Conservation (phyloP, 2,888 invertebrate genomes). For the Gymnosoma rotundatum region DNA sequence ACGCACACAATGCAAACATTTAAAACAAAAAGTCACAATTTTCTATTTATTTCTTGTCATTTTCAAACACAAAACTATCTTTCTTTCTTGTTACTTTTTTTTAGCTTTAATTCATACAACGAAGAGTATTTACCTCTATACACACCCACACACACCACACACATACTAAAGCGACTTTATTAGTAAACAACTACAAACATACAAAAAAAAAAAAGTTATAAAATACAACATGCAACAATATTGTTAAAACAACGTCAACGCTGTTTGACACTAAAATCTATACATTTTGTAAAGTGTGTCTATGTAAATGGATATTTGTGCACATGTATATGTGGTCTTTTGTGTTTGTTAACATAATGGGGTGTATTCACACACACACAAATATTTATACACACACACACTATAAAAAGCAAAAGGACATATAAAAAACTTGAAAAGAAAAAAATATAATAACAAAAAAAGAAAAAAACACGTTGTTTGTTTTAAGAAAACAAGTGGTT, state of each 20-base stretch:
- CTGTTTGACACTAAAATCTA: constrained; percentile 66
- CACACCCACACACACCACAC: neutral
- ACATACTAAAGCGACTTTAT: constrained; percentile 20
- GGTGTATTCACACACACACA: constrained; percentile 22
- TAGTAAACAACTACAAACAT: constrained; percentile 21
- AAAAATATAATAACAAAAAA: constrained; percentile 33
- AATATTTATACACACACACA: neutral
- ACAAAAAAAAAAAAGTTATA: too few species aligned
- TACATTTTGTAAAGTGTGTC: neutral
- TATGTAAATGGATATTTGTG: constrained; percentile 2
- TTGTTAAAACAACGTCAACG: constrained; percentile 65
- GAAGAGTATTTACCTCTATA: constrained; percentile 3
- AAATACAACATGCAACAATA: constrained; percentile 60
- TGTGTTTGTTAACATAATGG: constrained; percentile 39
- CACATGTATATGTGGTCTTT: constrained; percentile 2
- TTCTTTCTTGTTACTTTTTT: constrained; percentile 8
- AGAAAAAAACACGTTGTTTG: constrained; percentile 75
- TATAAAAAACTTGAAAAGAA: constrained; percentile 20
- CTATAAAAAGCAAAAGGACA: constrained; percentile 34
- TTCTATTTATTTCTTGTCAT: constrained; percentile 47
- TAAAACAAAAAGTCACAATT: constrained; percentile 59
- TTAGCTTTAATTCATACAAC: neutral
- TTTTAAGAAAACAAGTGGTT: constrained; percentile 81
- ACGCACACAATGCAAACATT: constrained; percentile 17
- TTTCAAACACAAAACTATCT: constrained; percentile 47